Evolutionary conservation across 2,113 vertebrate species (phyloP).

Genomic region (Pangasianodon gigas): DNA sequence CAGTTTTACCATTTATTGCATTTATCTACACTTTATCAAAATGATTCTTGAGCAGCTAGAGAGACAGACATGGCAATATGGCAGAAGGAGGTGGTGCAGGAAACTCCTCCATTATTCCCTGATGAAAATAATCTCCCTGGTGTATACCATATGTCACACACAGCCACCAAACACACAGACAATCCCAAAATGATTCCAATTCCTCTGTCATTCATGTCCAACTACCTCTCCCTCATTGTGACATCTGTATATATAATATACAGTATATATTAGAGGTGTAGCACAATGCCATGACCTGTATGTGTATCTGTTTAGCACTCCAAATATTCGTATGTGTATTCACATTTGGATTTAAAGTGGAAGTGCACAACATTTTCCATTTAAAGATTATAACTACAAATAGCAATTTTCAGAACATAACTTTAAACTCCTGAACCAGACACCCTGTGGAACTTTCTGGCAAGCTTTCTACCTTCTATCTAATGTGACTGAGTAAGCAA

Average conservation of each 20-base stretch:
- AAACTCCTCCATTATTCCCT: conserved; percentile 14
- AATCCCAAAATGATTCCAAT: background rate
- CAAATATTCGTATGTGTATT: background rate
- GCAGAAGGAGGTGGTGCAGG: conserved; percentile 7
- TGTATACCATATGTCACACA: conserved; percentile 50
- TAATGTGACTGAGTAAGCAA: background rate
- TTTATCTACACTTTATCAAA: background rate
- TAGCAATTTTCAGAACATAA: background rate
- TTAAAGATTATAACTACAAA: background rate
- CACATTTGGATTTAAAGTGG: too few species aligned
- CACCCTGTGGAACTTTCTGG: background rate
- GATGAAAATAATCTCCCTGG: conserved; percentile 27
- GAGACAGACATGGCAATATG: background rate
- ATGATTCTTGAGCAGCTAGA: background rate
- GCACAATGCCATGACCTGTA: background rate
- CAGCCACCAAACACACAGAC: background rate
- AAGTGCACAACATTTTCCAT: background rate
- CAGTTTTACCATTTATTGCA: background rate
- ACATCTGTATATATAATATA: background rate
- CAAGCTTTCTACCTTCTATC: background rate
- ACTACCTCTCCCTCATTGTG: background rate
- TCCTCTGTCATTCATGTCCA: background rate
- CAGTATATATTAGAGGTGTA: background rate
- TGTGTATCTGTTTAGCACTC: background rate
- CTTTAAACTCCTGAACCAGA: too few species aligned